A percentile compares a stretch with the other conserved stretches of the same genome.
These are phyloP conservation scores for Carcina quercana DNA, from an alignment of 2,888 invertebrate genomes.

Conservation along the genomic window DNA sequence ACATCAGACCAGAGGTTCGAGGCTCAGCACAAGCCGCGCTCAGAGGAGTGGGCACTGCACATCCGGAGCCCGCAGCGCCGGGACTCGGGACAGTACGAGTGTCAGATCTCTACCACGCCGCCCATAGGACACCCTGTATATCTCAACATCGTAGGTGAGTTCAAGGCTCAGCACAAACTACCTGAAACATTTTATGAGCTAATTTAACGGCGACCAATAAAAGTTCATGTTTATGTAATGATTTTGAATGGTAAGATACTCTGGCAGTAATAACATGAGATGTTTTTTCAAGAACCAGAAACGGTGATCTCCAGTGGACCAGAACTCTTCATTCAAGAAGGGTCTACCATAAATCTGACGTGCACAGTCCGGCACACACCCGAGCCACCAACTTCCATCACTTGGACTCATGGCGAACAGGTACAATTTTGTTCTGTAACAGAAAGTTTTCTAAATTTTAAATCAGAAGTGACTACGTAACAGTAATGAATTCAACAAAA, in stretches of 20 bases:
- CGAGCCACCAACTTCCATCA: slow-evolving; percentile 87
- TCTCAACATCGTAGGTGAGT: slow-evolving; percentile 88
- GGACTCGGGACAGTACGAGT: slow-evolving; percentile 92
- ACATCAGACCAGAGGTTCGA: slow-evolving; percentile 88
- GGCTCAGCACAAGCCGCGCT: slow-evolving; percentile 87
- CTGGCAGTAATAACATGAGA: too few species aligned
- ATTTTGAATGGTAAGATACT: too few species aligned
- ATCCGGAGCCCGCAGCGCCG: slow-evolving; percentile 80
- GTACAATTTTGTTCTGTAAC: too few species aligned
- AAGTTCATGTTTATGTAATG: too few species aligned
- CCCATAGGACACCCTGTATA: slow-evolving; percentile 88
- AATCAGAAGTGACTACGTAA: not conserved
- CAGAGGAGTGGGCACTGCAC: slow-evolving; percentile 90
- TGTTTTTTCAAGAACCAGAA: slow-evolving; percentile 77
- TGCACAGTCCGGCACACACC: slow-evolving; percentile 89
- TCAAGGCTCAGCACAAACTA: not conserved
- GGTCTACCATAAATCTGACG: slow-evolving; percentile 91
- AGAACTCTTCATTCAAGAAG: slow-evolving; percentile 88
- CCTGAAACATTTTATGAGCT: not conserved
- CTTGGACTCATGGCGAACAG: slow-evolving; percentile 88
- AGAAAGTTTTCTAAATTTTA: slow-evolving; percentile 3
- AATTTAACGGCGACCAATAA: not conserved
- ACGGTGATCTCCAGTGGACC: slow-evolving; percentile 87
- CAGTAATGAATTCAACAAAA: slow-evolving; percentile 2
- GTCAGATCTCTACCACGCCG: slow-evolving; percentile 93